Evolutionary conservation across 2,113 vertebrate genomes (phyloP).

Genomic region (Tympanuchus pallidicinctus): DNA sequence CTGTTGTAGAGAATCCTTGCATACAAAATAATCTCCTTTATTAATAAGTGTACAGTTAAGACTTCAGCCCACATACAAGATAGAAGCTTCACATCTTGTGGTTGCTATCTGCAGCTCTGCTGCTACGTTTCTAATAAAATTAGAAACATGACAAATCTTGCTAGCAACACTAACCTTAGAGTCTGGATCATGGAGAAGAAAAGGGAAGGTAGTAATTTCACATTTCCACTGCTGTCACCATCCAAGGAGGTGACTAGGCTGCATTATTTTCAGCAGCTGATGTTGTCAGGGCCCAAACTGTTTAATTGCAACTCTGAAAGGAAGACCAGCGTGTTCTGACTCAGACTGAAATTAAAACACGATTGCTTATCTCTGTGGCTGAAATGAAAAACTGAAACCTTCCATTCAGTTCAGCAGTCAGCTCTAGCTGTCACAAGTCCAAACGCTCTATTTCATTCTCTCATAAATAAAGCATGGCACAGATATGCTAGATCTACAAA

Average conservation of each 20-base stretch:
- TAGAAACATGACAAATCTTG: background rate
- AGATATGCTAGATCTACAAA: conserved; percentile 19
- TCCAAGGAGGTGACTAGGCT: background rate
- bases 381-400: background rate
- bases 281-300: background rate
- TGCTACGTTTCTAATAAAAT: background rate
- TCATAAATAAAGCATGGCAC: conserved; percentile 11
- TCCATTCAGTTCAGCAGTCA: background rate
- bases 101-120: background rate
- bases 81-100: background rate
- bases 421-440: conserved; percentile 23
- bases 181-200: background rate
- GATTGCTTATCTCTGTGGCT: background rate
- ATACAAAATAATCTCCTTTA: background rate
- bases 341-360: background rate
- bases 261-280: background rate
- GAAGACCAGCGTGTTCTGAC: background rate
- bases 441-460: background rate
- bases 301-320: background rate
- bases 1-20: background rate
- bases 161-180: background rate
- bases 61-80: background rate
- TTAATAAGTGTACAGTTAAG: background rate
- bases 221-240: background rate
- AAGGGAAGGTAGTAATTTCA: background rate